These are phyloP conservation scores for Jaculus jaculus DNA, from an alignment of 2,113 vertebrate species.

Conservation along the genomic window DNA sequence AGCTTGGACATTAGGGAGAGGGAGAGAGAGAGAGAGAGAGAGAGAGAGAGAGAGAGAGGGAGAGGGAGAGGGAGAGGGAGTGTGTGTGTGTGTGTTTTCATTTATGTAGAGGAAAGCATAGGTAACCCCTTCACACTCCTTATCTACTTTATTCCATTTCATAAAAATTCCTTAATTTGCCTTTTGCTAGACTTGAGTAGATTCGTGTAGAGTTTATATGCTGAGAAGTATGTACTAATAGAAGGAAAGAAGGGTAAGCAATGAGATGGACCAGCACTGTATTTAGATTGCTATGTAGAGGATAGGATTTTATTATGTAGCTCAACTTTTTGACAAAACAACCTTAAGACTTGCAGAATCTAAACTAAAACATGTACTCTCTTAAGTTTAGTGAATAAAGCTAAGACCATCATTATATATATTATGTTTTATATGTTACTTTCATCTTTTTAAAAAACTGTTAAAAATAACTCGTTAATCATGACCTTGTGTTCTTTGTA, in stretches of 20 bases:
- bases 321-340: constrained; percentile 42
- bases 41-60: too few species aligned
- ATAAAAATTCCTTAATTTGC: constrained; percentile 41
- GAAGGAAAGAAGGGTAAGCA: not conserved
- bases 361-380: not conserved
- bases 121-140: not conserved
- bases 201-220: constrained; percentile 34
- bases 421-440: constrained; percentile 39
- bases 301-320: not conserved
- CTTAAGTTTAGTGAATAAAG: constrained; percentile 40
- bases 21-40: too few species aligned
- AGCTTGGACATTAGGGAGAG: not conserved
- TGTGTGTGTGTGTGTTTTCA: not conserved
- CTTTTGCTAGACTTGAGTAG: constrained; percentile 15
- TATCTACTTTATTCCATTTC: not conserved
- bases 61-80: too few species aligned
- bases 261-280: not conserved
- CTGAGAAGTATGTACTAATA: not conserved
- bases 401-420: not conserved
- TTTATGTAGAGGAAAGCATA: not conserved
- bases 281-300: constrained; percentile 45
- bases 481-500: constrained; percentile 31
- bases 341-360: not conserved
- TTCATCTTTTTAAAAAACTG: constrained; percentile 33
- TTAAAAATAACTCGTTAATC: constrained; percentile 54